phyloP scores from a whole-genome alignment of 2,113 vertebrate species.

The Platycercus adscitus region DNA sequence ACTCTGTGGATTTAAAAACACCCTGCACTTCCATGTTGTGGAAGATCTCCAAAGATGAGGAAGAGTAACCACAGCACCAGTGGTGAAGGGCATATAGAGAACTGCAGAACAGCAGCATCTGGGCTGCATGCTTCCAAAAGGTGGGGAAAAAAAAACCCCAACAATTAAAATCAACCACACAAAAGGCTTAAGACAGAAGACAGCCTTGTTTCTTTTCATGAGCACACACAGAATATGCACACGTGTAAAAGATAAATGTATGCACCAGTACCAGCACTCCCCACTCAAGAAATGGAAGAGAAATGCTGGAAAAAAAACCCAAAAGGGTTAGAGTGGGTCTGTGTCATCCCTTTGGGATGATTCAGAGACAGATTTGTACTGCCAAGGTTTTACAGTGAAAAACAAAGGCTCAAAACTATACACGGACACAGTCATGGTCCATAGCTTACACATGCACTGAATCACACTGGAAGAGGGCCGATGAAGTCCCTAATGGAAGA shows the following conservation, averaged over 20 bases:
- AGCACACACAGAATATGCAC: neutral
- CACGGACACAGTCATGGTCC: neutral
- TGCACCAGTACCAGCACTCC: neutral
- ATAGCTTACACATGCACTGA: neutral
- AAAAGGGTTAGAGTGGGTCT: neutral
- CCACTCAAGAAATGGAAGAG: neutral
- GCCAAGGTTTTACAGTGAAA: neutral
- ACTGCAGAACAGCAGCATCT: neutral
- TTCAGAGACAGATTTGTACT: neutral
- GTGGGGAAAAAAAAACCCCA: neutral
- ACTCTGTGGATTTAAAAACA: neutral
- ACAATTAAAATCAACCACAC: neutral
- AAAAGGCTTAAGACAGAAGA: neutral
- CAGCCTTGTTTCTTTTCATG: neutral
- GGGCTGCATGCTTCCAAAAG: neutral
- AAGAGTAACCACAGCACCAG: neutral
- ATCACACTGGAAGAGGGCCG: neutral
- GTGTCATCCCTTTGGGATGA: neutral
- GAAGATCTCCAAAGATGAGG: neutral
- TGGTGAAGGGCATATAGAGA: neutral
- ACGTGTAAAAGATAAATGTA: rapidly evolving
- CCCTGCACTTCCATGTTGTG: rapidly evolving
- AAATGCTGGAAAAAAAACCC: neutral
- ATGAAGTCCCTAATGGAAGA: neutral
- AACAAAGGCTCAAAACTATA: neutral